These are phyloP conservation scores for Muschampia plurimacula DNA, from an alignment of 2,888 invertebrate species.

Conservation along the genomic window DNA sequence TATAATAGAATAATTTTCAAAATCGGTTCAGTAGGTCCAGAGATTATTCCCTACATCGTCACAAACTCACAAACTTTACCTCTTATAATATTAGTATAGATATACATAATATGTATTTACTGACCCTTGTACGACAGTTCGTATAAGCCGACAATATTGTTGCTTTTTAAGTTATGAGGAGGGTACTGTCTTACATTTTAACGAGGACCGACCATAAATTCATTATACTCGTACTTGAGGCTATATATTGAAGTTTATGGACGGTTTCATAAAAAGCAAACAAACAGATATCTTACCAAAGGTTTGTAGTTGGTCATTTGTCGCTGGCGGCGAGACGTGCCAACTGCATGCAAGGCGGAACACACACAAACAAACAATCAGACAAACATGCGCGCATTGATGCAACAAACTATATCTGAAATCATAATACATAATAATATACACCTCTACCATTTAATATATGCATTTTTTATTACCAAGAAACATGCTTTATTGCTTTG, in stretches of 20 bases:
- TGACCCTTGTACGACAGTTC: too few relatives aligned
- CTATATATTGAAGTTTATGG: not conserved
- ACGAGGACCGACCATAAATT: not conserved
- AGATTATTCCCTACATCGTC: too few relatives aligned
- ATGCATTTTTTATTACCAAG: too few relatives aligned
- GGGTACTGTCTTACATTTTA: too few relatives aligned
- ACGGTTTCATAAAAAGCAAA: conserved; percentile 10
- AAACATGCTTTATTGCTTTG: not conserved
- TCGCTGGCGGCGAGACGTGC: conserved; percentile 59
- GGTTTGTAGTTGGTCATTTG: conserved; percentile 81
- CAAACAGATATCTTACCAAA: conserved; percentile 65
- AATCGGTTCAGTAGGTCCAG: too few relatives aligned
- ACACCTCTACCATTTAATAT: conserved; percentile 3
- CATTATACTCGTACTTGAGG: not conserved
- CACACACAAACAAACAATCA: conserved; percentile 64
- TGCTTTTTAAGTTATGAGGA: too few relatives aligned
- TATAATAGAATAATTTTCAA: too few relatives aligned
- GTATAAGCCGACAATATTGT: too few relatives aligned
- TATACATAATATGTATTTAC: too few relatives aligned
- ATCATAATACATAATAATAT: conserved; percentile 39
- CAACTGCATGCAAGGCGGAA: conserved; percentile 77
- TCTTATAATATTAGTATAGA: too few relatives aligned
- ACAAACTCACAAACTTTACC: too few relatives aligned
- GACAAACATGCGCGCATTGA: conserved; percentile 53
- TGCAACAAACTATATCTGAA: conserved; percentile 42